These are phyloP conservation scores for Tinamus guttatus DNA, from an alignment of 2,113 vertebrate genomes.

Conservation along the genomic window DNA sequence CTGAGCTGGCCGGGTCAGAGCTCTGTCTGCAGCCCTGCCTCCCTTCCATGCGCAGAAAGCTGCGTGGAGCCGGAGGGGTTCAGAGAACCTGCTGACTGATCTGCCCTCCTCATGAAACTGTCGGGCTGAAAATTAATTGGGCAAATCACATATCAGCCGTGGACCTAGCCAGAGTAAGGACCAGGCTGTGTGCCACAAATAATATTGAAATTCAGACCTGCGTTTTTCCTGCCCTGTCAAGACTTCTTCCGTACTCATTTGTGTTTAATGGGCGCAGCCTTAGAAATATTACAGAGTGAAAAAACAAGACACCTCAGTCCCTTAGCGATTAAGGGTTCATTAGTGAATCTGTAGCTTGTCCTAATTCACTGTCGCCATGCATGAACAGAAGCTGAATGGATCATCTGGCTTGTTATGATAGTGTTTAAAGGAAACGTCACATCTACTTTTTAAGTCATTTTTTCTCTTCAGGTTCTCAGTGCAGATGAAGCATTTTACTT, in stretches of 20 bases:
- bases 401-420: slow-evolving; percentile 82
- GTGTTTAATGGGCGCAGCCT: slow-evolving; percentile 86
- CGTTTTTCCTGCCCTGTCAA: slow-evolving; percentile 85
- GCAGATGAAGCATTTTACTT: slow-evolving; percentile 67
- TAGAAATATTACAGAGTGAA: slow-evolving; percentile 79
- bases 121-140: slow-evolving; percentile 89
- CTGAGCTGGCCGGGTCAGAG: background rate
- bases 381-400: slow-evolving; percentile 84
- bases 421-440: slow-evolving; percentile 69
- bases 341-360: slow-evolving; percentile 82
- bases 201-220: slow-evolving; percentile 82
- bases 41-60: background rate
- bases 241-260: slow-evolving; percentile 83
- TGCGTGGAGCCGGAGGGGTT: background rate
- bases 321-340: slow-evolving; percentile 88
- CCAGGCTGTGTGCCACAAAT: slow-evolving; percentile 88
- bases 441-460: slow-evolving; percentile 71
- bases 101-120: slow-evolving; percentile 81
- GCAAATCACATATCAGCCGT: slow-evolving; percentile 87
- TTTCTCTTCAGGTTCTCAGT: slow-evolving; percentile 60
- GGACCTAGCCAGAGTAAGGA: slow-evolving; percentile 87
- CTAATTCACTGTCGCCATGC: slow-evolving; percentile 84
- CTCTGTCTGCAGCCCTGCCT: background rate
- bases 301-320: slow-evolving; percentile 79
- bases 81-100: background rate